Evolutionary conservation across 2,113 vertebrate genomes (phyloP).

Genomic region (Dinomys branickii): DNA sequence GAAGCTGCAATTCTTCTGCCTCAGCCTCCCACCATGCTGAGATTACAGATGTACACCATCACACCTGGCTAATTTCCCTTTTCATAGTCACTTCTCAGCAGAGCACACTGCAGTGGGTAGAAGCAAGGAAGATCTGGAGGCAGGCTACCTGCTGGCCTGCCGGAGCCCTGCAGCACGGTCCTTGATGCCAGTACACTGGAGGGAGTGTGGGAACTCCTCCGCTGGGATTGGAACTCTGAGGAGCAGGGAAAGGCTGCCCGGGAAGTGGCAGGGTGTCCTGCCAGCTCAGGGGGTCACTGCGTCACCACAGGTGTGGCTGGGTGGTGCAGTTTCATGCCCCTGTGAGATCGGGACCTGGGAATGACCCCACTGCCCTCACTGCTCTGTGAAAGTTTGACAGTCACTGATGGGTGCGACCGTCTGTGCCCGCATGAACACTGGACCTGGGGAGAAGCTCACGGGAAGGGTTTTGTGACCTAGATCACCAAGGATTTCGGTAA

Average conservation of each 20-base stretch:
- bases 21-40: background rate
- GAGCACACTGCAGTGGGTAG: no score
- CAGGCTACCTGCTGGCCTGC: background rate
- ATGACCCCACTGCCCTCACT: background rate
- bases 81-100: background rate
- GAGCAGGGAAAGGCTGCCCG: background rate
- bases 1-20: background rate
- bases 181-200: no score
- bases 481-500: background rate
- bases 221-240: background rate
- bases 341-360: background rate
- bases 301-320: background rate
- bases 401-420: no score
- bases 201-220: background rate
- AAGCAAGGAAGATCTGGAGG: background rate
- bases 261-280: background rate
- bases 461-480: background rate
- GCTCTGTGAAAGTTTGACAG: background rate
- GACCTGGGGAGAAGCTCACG: background rate
- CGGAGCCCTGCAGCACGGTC: background rate
- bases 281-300: background rate
- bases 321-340: background rate
- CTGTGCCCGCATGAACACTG: accelerated
- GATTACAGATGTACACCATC: background rate
- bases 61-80: background rate